phyloP scores from a whole-genome alignment of 2,113 vertebrate genomes.

The Python bivittatus region DNA sequence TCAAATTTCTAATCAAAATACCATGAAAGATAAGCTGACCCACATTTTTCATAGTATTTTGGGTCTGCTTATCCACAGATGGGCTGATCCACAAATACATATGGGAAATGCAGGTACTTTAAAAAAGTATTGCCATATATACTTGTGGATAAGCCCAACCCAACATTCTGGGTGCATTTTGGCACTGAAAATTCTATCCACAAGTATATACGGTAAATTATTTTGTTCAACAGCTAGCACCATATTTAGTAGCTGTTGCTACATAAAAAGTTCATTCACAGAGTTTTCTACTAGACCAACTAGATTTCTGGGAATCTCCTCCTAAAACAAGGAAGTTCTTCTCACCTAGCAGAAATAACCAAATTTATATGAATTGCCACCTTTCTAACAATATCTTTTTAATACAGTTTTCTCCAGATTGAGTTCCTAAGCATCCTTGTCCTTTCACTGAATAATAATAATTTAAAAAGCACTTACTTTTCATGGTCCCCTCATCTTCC shows the following conservation, averaged over 20 bases:
- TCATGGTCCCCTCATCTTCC: constrained; percentile 92
- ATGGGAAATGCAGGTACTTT: not conserved
- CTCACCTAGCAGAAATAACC: not conserved
- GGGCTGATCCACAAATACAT: not conserved
- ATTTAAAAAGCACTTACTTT: constrained; percentile 75
- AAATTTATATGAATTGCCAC: not conserved
- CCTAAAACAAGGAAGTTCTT: not conserved
- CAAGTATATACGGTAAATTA: not conserved
- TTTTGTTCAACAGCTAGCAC: not conserved
- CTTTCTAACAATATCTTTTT: not conserved
- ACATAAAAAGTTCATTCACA: not conserved
- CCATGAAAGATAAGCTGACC: not conserved
- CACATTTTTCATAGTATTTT: not conserved
- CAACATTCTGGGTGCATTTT: not conserved
- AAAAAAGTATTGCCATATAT: not conserved
- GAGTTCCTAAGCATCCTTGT: not conserved
- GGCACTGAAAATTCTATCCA: not conserved
- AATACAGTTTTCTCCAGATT: not conserved
- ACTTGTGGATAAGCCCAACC: not conserved
- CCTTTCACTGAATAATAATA: not conserved
- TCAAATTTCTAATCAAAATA: not conserved
- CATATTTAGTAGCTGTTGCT: not conserved
- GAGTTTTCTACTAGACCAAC: not conserved
- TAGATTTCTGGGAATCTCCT: not conserved
- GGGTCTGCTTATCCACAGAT: not conserved